These are phyloP conservation scores for Zaprionus lineosus DNA, from an alignment of 2,888 invertebrate genomes.

Conservation along the genomic window DNA sequence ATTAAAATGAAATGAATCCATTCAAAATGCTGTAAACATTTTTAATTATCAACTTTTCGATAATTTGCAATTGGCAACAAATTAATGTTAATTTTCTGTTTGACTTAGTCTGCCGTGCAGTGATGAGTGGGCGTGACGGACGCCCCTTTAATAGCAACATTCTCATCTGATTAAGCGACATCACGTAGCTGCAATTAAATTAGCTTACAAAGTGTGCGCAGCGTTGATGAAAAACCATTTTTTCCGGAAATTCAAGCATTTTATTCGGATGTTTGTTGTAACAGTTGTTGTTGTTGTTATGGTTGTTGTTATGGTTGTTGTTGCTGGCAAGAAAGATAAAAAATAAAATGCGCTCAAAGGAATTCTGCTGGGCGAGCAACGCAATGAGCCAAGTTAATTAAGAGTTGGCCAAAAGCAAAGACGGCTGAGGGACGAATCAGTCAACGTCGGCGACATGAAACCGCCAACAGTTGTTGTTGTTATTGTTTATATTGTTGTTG, in stretches of 20 bases:
- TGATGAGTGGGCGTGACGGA: constrained; percentile 1
- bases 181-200: constrained; percentile 74
- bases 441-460: constrained; percentile 42
- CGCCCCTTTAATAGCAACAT: constrained; percentile 60
- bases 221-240: constrained; percentile 63
- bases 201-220: constrained; percentile 62
- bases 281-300: not conserved
- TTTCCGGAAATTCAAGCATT: constrained; percentile 54
- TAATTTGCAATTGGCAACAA: constrained; percentile 48
- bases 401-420: constrained; percentile 62
- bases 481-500: constrained; percentile 20
- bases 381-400: constrained; percentile 69
- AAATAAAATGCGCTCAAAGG: constrained; percentile 70
- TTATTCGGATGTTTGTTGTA: constrained; percentile 54
- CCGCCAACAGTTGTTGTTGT: constrained; percentile 50
- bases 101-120: not conserved
- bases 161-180: constrained; percentile 58
- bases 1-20: too few species aligned
- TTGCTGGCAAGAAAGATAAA: constrained; percentile 39
- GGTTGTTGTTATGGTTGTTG: constrained; percentile 9
- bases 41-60: constrained; percentile 35
- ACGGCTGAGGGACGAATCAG: constrained; percentile 27
- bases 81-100: constrained; percentile 44
- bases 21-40: constrained; percentile 20
- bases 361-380: constrained; percentile 46